A percentile compares a stretch with the other conserved stretches of the same genome.
Evolutionary conservation across 2,797 vertebrate species (phyloP).

Genomic region (Manis javanica): DNA sequence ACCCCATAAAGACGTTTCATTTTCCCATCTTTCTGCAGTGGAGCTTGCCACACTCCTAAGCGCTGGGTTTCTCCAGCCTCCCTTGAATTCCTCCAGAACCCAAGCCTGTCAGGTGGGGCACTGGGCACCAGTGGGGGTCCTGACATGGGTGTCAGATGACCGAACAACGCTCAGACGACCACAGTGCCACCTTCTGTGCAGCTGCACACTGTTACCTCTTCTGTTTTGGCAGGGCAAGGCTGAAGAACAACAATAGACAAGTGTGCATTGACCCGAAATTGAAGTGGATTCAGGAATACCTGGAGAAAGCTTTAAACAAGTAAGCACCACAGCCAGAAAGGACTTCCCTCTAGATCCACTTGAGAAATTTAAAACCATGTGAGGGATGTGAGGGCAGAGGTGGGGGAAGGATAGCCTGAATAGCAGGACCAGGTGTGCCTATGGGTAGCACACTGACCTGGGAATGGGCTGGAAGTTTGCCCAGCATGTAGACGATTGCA

Average conservation of each 20-base stretch:
- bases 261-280: slow-evolving; percentile 96
- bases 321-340: slow-evolving; percentile 88
- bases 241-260: slow-evolving; percentile 92
- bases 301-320: slow-evolving; percentile 97
- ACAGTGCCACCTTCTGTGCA: fast-evolving
- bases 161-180: fast-evolving
- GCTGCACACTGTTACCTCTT: neutral
- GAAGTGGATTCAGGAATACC: slow-evolving; percentile 97
- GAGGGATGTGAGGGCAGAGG: slow-evolving; percentile 80
- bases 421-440: slow-evolving; percentile 64
- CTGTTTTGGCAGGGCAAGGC: slow-evolving; percentile 85
- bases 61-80: neutral
- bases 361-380: slow-evolving; percentile 75
- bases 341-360: slow-evolving; percentile 84
- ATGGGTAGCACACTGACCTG: slow-evolving; percentile 72
- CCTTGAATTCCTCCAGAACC: neutral
- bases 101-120: fast-evolving
- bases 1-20: neutral
- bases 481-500: slow-evolving; percentile 74
- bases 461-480: slow-evolving; percentile 75
- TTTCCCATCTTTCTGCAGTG: neutral
- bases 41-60: too few species aligned
- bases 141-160: fast-evolving
- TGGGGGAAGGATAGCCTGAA: slow-evolving; percentile 76
- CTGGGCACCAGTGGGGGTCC: neutral